These are phyloP conservation scores for Corvus hawaiiensis DNA, from an alignment of 2,113 vertebrate genomes.

Conservation along the genomic window DNA sequence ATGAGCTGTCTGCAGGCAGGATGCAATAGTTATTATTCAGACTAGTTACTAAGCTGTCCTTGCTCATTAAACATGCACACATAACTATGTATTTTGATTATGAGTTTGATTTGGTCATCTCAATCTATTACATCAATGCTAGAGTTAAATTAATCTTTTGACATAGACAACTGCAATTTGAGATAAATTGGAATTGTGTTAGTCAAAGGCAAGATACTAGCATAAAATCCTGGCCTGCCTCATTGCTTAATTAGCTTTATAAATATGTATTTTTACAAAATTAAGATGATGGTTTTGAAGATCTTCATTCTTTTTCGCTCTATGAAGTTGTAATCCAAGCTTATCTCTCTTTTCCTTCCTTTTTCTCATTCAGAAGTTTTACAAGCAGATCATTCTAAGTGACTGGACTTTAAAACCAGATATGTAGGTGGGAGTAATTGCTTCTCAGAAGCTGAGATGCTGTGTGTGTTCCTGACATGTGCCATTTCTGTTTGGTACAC, in stretches of 20 bases:
- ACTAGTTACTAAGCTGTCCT: background rate
- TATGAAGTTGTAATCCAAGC: background rate
- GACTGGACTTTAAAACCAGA: background rate
- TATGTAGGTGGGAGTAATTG: background rate
- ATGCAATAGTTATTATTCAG: background rate
- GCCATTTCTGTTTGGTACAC: background rate
- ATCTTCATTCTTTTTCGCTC: background rate
- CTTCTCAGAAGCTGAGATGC: background rate
- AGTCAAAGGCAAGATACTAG: background rate
- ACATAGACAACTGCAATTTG: background rate
- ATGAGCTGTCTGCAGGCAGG: background rate
- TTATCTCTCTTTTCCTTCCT: background rate
- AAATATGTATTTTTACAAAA: constrained; percentile 12
- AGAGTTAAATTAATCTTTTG: constrained; percentile 2
- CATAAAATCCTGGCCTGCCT: background rate
- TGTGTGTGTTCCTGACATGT: background rate
- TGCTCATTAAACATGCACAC: background rate
- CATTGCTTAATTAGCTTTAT: background rate
- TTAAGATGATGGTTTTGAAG: background rate
- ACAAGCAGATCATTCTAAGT: background rate
- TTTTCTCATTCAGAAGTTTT: background rate
- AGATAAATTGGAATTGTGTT: background rate
- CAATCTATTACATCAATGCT: background rate
- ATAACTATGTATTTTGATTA: background rate
- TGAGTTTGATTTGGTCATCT: background rate